These are phyloP conservation scores for Sthenelais limicola DNA, from an alignment of 2,888 invertebrate genomes.

Conservation along the genomic window DNA sequence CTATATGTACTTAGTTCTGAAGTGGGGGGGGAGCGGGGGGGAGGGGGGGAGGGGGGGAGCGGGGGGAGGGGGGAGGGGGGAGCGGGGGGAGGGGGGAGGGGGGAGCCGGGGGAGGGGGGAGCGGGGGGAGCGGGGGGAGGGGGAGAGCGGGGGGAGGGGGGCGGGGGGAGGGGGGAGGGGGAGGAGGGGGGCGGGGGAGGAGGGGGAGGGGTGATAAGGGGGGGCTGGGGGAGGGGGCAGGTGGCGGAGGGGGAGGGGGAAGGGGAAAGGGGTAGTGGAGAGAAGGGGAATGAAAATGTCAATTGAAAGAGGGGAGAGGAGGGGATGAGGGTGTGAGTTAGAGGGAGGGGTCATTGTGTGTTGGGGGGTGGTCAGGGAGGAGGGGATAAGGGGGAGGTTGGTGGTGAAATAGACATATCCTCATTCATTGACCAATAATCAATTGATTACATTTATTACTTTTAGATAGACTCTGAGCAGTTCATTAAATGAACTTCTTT, in stretches of 20 bases:
- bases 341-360: background rate
- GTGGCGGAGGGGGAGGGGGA: background rate
- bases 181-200: background rate
- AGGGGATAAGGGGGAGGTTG: too few relatives aligned
- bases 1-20: background rate
- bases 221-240: background rate
- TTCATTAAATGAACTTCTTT: too few relatives aligned
- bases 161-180: background rate
- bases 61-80: background rate
- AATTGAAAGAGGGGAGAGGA: too few relatives aligned
- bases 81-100: background rate
- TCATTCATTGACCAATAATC: too few relatives aligned
- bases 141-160: background rate
- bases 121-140: background rate
- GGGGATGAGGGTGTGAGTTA: background rate
- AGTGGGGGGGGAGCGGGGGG: background rate
- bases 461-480: too few relatives aligned
- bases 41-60: background rate
- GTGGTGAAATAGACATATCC: too few relatives aligned
- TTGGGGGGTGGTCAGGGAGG: too few relatives aligned
- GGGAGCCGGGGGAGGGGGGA: background rate
- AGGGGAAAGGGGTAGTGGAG: background rate
- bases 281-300: too few relatives aligned
- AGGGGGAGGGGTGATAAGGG: background rate
- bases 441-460: too few relatives aligned